Evolutionary conservation across 2,888 invertebrate genomes (phyloP), one percentile per base, ranked within the genome.

Genomic region (Ceriagrion tenellum): DNA sequence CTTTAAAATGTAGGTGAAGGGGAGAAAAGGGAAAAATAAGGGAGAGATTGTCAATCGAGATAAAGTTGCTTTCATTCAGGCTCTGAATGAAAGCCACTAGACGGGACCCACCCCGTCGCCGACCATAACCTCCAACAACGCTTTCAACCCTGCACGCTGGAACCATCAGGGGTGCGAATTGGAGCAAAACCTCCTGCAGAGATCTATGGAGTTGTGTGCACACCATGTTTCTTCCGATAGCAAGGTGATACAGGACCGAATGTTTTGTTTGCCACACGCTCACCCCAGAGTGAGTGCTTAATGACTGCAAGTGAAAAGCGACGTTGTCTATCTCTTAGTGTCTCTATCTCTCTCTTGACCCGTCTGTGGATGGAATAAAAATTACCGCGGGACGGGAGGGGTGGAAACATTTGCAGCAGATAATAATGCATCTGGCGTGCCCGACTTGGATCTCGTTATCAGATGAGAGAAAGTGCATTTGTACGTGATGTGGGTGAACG

Each of bases 381-480:
- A 30, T 81, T 35, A 30, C 81, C 23, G 26, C 26, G 81, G n/a
- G 26, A 35, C 0, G 81, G 35, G 26, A 47, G 59, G 18, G 59
- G 20, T 59, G 18, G 81, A 16, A 81, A 30, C 35, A 35, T 81
- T 81, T 81, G 81, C 81, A 35, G 35, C 81, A 59, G 35, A 81
- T 81, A 81, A 35, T 35, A 81, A 35, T 81, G 81, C 81, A 81
- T 35, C 16, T 0, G 81, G 81, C 81, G 81, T 81, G 30, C 81
- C 35, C 8, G 81, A 30, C 81, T 81, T 18, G 81, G 30, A 35
- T 81, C 35, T 35, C 81, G 81, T 81, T 81, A 81, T 81, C 81
- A 35, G 81, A 81, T 81, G 81, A 81, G 81, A 35, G 35, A 81
- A 81, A 81, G 81, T 81, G 81, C 81, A 81, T 81, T 81, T 81